A percentile compares a stretch with the other conserved stretches of the same genome.
Evolutionary conservation across 2,797 vertebrate species (phyloP).

Genomic region (Pogoniulus pusillus): DNA sequence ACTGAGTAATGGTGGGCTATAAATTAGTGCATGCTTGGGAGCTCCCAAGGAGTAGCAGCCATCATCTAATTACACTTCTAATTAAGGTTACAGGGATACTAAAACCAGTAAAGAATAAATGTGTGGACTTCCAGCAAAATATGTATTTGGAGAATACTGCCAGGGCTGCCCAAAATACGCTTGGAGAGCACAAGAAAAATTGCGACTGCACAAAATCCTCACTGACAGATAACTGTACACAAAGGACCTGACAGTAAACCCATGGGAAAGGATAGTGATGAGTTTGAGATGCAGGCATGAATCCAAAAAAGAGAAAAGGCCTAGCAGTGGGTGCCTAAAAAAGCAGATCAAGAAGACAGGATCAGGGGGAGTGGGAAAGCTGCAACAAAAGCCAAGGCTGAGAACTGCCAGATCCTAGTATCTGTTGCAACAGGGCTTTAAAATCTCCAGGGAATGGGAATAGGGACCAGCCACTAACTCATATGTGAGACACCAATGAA

Average conservation of each 20-base stretch:
- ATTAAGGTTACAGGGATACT: constrained; percentile 51
- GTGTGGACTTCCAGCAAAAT: constrained; percentile 30
- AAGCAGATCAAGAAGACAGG: not conserved
- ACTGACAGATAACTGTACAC: not conserved
- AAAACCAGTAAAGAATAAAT: constrained; percentile 19
- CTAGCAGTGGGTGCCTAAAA: not conserved
- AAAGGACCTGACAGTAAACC: constrained; percentile 10
- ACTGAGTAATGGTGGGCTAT: constrained; percentile 40
- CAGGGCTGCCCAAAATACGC: not conserved
- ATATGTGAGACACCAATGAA: not conserved
- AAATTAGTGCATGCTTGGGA: constrained; percentile 55
- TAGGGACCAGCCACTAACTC: not conserved
- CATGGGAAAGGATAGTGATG: constrained; percentile 7
- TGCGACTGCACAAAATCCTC: not conserved
- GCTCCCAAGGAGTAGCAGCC: constrained; percentile 38
- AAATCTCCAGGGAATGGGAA: not conserved
- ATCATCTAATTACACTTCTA: constrained; percentile 57
- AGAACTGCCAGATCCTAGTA: not conserved
- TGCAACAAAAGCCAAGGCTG: constrained; percentile 12
- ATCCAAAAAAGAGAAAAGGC: constrained; percentile 13
- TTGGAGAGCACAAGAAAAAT: not conserved
- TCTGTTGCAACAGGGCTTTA: not conserved
- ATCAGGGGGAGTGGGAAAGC: constrained; percentile 16
- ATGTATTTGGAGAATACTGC: not conserved
- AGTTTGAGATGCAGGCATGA: constrained; percentile 5